A percentile compares a stretch with the other conserved stretches of the same genome.
Conservation (phyloP, 2,888 invertebrate species). For the Rotaria magnacalcarata region DNA sequence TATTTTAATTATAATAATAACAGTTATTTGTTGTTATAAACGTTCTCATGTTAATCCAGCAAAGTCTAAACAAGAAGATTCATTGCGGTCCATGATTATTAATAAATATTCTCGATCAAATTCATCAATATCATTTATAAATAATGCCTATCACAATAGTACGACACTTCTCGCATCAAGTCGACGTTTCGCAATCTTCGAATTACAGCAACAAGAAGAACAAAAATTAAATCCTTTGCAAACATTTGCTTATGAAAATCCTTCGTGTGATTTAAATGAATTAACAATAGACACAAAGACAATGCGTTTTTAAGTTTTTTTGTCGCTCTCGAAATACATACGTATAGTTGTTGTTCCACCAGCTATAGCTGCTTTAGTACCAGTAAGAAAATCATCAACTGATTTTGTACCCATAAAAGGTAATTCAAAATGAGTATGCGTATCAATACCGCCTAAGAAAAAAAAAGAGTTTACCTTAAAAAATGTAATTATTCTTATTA, state of each 20-base stretch:
- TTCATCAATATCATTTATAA: not conserved
- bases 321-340: slow-evolving; percentile 36
- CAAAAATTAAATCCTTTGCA: not conserved
- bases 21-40: not conserved
- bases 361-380: slow-evolving; percentile 49
- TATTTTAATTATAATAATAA: not conserved
- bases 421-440: slow-evolving; percentile 48
- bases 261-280: not conserved
- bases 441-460: slow-evolving; percentile 47
- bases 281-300: not conserved
- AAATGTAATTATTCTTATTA: not conserved
- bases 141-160: not conserved
- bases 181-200: not conserved
- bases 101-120: not conserved
- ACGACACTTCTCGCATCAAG: not conserved
- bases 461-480: slow-evolving; percentile 37
- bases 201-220: not conserved
- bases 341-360: slow-evolving; percentile 49
- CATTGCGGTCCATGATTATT: not conserved
- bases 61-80: not conserved
- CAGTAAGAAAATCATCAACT: slow-evolving; percentile 49
- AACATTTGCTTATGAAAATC: not conserved
- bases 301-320: not conserved
- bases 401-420: slow-evolving; percentile 48
- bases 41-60: no score